Conservation (phyloP, 2,888 invertebrate genomes). For the Labia minor region DNA sequence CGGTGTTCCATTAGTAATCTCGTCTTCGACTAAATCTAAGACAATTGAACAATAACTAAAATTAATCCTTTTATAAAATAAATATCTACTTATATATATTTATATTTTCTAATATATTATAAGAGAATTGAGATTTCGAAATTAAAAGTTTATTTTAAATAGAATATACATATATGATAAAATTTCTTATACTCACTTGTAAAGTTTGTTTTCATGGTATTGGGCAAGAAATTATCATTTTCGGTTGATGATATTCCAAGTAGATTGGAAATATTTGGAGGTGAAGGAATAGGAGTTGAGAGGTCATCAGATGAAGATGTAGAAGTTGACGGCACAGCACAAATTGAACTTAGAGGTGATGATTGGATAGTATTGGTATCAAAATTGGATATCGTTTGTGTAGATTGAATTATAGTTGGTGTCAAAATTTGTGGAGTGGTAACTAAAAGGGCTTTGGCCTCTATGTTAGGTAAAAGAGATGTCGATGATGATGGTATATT, state of each 20-base stretch:
- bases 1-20: slow-evolving; percentile 28
- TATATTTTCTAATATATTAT: too few species aligned
- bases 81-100: too few species aligned
- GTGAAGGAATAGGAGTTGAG: slow-evolving; percentile 22
- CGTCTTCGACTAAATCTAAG: neutral
- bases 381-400: too few species aligned
- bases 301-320: neutral
- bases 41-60: too few species aligned
- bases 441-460: neutral
- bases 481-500: neutral
- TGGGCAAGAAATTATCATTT: neutral
- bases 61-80: too few species aligned
- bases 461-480: neutral
- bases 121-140: too few species aligned
- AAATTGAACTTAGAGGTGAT: neutral
- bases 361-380: too few species aligned
- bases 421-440: neutral
- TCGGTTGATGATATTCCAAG: slow-evolving; percentile 17
- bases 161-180: too few species aligned
- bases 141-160: too few species aligned
- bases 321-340: neutral
- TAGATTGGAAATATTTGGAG: slow-evolving; percentile 25
- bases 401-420: neutral
- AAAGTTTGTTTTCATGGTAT: too few species aligned
- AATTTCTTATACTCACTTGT: too few species aligned